Conservation (phyloP, 2,888 invertebrate species). For the Agelastica alni region DNA sequence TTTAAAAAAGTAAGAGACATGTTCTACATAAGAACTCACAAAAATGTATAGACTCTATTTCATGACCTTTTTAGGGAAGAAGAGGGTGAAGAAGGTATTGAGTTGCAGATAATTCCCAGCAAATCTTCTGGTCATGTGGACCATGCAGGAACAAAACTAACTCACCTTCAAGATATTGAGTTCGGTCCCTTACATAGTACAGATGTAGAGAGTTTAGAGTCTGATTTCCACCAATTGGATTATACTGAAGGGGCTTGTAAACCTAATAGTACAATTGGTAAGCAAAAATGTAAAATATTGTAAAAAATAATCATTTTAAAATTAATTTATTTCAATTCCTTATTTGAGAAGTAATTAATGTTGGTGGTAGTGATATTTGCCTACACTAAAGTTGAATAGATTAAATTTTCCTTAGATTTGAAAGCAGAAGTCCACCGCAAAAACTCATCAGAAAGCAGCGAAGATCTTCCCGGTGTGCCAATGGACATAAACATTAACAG, state of each 20-base stretch:
- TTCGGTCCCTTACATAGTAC: constrained; percentile 44
- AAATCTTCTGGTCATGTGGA: constrained; percentile 35
- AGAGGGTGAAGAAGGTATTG: constrained; percentile 83
- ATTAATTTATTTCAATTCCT: too few species aligned
- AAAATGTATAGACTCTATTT: background rate
- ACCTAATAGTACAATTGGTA: constrained; percentile 53
- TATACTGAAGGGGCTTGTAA: constrained; percentile 41
- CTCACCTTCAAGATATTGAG: constrained; percentile 41
- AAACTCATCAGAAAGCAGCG: constrained; percentile 86
- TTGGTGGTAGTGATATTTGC: too few species aligned
- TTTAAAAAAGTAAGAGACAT: constrained; percentile 55
- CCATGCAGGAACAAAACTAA: constrained; percentile 35
- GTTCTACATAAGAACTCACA: background rate
- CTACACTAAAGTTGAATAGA: too few species aligned
- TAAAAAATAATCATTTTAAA: too few species aligned
- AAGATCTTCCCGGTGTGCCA: constrained; percentile 64
- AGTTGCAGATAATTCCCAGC: constrained; percentile 72
- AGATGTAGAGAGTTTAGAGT: constrained; percentile 56
- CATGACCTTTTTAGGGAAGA: constrained; percentile 71
- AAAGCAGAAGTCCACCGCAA: constrained; percentile 93
- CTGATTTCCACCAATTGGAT: constrained; percentile 51
- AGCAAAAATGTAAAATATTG: too few species aligned
- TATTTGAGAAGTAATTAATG: too few species aligned
- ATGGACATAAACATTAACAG: constrained; percentile 54
- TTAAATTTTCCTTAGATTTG: constrained; percentile 65